These are phyloP conservation scores for Helarctos malayanus DNA, from an alignment of 2,797 vertebrate genomes.

Conservation along the genomic window DNA sequence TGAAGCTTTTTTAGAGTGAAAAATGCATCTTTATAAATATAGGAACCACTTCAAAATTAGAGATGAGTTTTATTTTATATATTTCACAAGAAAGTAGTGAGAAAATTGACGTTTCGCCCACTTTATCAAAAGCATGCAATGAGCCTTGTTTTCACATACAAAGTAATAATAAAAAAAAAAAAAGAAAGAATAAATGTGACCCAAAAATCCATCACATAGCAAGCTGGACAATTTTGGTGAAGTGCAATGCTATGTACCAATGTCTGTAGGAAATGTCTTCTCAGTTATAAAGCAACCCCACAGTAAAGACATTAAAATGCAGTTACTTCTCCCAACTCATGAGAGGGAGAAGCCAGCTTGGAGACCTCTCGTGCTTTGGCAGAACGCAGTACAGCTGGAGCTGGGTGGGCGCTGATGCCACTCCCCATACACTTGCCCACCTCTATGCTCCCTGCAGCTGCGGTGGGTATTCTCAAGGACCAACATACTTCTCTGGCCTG, in stretches of 20 bases:
- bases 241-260: constrained; percentile 30
- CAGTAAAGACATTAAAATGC: background rate
- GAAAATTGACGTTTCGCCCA: constrained; percentile 47
- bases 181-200: constrained; percentile 53
- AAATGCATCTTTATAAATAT: constrained; percentile 29
- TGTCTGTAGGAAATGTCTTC: constrained; percentile 46
- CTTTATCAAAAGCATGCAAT: constrained; percentile 75
- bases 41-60: constrained; percentile 27
- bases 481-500: background rate
- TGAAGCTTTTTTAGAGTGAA: constrained; percentile 20
- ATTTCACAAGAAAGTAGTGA: constrained; percentile 63
- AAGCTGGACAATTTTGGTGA: constrained; percentile 62
- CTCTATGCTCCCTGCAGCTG: background rate
- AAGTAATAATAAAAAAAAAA: constrained; percentile 71
- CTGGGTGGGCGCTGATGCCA: fast-evolving
- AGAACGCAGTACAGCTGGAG: background rate
- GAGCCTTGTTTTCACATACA: constrained; percentile 59
- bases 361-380: background rate
- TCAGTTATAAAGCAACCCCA: constrained; percentile 42
- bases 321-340: background rate
- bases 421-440: too few species aligned
- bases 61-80: constrained; percentile 70
- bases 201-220: background rate
- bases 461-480: background rate
- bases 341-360: background rate